Percentiles rank a stretch among this genome's conserved stretches.
Evolutionary conservation across 2,113 vertebrate genomes (phyloP).

Genomic region (Oncorhynchus nerka): DNA sequence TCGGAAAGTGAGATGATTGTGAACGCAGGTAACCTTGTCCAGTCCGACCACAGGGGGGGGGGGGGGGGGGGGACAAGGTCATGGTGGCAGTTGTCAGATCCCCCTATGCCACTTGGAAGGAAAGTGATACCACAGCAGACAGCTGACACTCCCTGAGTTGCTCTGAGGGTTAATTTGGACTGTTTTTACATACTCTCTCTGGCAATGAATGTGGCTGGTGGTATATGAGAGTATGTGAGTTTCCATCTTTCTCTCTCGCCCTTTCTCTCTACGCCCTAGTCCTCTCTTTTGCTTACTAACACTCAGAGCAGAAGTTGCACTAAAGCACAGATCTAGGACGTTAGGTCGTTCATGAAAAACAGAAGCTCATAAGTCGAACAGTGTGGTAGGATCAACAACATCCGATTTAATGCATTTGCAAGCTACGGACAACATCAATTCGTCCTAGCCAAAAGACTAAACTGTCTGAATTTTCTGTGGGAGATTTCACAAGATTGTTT

Average conservation of each 20-base stretch:
- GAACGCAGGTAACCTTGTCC: conserved; percentile 50
- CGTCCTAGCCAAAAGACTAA: no score
- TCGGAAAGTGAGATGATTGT: conserved; percentile 36
- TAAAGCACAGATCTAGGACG: no score
- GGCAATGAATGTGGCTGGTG: conserved; percentile 63
- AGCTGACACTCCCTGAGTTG: conserved; percentile 70
- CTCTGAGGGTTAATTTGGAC: conserved; percentile 68
- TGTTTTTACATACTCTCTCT: conserved; percentile 66
- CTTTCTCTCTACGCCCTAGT: not conserved
- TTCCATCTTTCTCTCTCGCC: conserved; percentile 50
- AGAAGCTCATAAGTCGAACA: no score
- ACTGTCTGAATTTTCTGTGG: no score
- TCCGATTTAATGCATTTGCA: no score
- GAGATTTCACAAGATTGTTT: no score
- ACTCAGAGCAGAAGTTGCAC: no score
- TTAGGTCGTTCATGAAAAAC: no score
- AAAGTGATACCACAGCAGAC: conserved; percentile 71
- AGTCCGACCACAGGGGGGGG: conserved; percentile 21
- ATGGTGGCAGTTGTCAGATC: conserved; percentile 69
- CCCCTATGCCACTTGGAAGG: conserved; percentile 66
- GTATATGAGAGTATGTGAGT: conserved; percentile 31
- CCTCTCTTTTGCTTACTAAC: no score
- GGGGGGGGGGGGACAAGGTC: conserved; percentile 53
- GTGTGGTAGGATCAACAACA: no score
- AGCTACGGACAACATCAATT: no score